phyloP scores from a whole-genome alignment of 2,888 invertebrate genomes.

The Caenorhabditis zanzibari region DNA sequence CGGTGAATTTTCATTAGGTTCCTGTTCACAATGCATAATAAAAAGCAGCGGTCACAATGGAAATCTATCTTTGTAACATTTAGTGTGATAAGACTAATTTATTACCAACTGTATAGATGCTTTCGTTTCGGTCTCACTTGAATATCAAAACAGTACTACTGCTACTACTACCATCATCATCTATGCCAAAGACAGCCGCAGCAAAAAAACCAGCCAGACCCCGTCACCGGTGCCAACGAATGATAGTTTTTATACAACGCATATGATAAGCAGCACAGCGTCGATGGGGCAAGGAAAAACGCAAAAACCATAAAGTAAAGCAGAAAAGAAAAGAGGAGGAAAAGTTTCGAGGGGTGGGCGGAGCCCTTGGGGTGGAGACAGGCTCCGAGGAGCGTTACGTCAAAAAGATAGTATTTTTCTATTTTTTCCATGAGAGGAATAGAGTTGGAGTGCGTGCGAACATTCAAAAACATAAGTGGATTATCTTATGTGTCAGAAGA shows the following conservation, averaged over 20 bases:
- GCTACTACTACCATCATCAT: slow-evolving; percentile 21
- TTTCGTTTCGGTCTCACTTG: slow-evolving; percentile 38
- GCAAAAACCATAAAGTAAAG: slow-evolving; percentile 64
- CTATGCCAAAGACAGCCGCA: slow-evolving; percentile 26
- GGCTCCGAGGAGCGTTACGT: slow-evolving; percentile 29
- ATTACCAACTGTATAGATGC: slow-evolving; percentile 36
- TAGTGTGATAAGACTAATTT: slow-evolving; percentile 48
- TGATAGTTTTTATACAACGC: slow-evolving; percentile 40
- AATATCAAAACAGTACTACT: slow-evolving; percentile 46
- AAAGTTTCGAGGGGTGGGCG: slow-evolving; percentile 24
- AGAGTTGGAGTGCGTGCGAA: slow-evolving; percentile 22
- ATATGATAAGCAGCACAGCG: slow-evolving; percentile 41
- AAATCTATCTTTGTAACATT: slow-evolving; percentile 30
- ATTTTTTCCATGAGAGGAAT: slow-evolving; percentile 24
- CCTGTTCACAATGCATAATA: neutral
- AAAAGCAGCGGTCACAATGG: slow-evolving; percentile 7
- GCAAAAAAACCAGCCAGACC: slow-evolving; percentile 52
- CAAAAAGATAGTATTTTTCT: slow-evolving; percentile 21
- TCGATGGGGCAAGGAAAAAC: slow-evolving; percentile 41
- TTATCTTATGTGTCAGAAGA: slow-evolving; percentile 39
- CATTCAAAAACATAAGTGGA: slow-evolving; percentile 53
- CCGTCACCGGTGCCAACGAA: slow-evolving; percentile 47
- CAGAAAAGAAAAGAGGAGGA: slow-evolving; percentile 16
- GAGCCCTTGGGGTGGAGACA: slow-evolving; percentile 12
- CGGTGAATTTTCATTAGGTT: slow-evolving; percentile 17